Evolutionary conservation across 53 echinoderm and acorn worm species (phyloP), one percentile per base, ranked within the genome.

Genomic region (Hippasteria phrygiana): DNA sequence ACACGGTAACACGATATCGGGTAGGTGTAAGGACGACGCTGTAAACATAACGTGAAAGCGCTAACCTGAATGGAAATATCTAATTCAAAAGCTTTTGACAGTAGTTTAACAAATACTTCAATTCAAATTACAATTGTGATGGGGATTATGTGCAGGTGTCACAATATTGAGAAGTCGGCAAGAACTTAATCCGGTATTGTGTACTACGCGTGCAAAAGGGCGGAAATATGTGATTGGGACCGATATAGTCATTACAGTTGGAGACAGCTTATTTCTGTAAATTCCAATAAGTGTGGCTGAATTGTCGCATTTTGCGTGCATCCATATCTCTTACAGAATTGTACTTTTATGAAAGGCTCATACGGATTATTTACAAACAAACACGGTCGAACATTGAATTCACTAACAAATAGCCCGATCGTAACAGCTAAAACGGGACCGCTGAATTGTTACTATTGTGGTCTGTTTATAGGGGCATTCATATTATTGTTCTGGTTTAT

Each of bases 1-100:
- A 76, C 76, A 47, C 47, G 74, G 76, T 76, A 76, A 76, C 33
- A 43, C 27, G 17, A 76, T 76, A 76, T 53, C 7, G 8, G 50
- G 28, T 48, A 76, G 29, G 76, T 53, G 54, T 53, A 50, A 34
- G 54, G 5, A 6, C 53, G 34, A 53, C 51, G 75, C 32, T 47
- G 76, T 53, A 76, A 76, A 76, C 53, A 76, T 76, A 32, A 50
- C 20, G 53, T 13, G 32, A 76, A 76, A 53, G 53, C 17, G 28
- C 43, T 50, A 8, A 16, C 16, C 18, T 31, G 12, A 17, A 48
- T 39, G 54, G n/a, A n/a, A n/a, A n/a, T n/a, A n/a, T n/a, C n/a
- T n/a, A n/a, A 54, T 54, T 54, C 20, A 18, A 22, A 2, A 8
- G 3, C 26, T 59, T 59, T 17, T 14, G 59, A 59, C 59, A 59